phyloP scores from a whole-genome alignment of 2,113 vertebrate species.

The Rhynchomys soricoides region DNA sequence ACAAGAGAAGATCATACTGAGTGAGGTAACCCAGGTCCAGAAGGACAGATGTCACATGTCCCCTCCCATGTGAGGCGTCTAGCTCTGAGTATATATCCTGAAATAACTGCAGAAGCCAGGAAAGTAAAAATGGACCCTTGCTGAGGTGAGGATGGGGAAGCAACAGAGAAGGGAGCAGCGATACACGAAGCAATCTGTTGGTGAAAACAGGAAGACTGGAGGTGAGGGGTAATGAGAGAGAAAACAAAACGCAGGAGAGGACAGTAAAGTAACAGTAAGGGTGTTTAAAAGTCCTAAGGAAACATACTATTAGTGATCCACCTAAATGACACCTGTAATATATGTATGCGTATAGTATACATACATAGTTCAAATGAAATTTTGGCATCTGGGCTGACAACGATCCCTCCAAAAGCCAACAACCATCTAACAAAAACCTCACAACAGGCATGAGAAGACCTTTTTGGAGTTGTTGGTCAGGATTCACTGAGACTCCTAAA shows the following conservation, averaged over 20 bases:
- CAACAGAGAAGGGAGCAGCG: background rate
- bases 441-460: background rate
- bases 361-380: background rate
- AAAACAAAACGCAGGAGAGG: background rate
- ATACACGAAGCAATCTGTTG: background rate
- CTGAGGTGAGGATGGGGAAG: background rate
- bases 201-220: background rate
- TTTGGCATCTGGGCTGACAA: background rate
- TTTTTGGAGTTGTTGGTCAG: background rate
- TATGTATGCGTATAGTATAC: background rate
- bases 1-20: background rate
- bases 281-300: background rate
- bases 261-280: background rate
- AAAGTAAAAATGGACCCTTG: background rate
- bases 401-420: background rate
- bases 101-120: background rate
- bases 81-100: background rate
- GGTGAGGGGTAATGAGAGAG: background rate
- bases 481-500: background rate
- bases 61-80: background rate
- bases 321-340: background rate
- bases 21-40: background rate
- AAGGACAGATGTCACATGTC: background rate
- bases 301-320: background rate
- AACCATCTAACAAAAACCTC: background rate